Evolutionary conservation across 2,888 invertebrate species (phyloP).

Genomic region (Parelbella ahira): DNA sequence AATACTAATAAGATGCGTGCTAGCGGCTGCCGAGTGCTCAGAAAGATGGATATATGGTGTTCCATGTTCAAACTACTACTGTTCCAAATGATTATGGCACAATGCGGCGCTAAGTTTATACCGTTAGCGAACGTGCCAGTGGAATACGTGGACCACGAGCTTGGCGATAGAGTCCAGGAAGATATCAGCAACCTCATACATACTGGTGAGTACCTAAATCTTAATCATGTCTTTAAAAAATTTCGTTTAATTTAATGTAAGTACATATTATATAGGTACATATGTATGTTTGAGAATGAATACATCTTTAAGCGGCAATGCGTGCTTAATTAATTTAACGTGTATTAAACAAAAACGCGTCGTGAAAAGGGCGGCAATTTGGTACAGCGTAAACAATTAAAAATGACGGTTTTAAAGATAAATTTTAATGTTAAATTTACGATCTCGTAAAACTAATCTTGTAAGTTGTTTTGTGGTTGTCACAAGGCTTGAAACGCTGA

Average conservation of each 20-base stretch:
- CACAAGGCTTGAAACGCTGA: conserved; percentile 49
- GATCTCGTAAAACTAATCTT: conserved; percentile 36
- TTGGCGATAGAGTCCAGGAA: conserved; percentile 51
- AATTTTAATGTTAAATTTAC: conserved; percentile 35
- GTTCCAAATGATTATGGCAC: conserved; percentile 65
- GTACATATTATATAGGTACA: too few species aligned
- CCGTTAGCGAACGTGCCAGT: conserved; percentile 44
- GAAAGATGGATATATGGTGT: conserved; percentile 70
- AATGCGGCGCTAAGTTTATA: conserved; percentile 66
- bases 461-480: conserved; percentile 53
- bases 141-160: conserved; percentile 34
- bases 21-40: conserved; percentile 53
- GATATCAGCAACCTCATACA: conserved; percentile 66
- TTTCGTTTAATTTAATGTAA: too few species aligned
- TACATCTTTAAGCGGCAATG: too few species aligned
- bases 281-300: too few species aligned
- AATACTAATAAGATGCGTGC: conserved; percentile 52
- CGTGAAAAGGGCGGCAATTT: not conserved
- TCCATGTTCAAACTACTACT: conserved; percentile 65
- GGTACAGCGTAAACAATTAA: conserved; percentile 42
- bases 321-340: too few species aligned
- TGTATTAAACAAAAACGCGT: too few species aligned
- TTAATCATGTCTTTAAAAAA: too few species aligned
- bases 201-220: conserved; percentile 58
- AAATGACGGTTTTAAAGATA: conserved; percentile 48